A percentile compares a stretch with the other conserved stretches of the same genome.
Conservation (phyloP, 2,888 invertebrate species). For the Eilema depressum region DNA sequence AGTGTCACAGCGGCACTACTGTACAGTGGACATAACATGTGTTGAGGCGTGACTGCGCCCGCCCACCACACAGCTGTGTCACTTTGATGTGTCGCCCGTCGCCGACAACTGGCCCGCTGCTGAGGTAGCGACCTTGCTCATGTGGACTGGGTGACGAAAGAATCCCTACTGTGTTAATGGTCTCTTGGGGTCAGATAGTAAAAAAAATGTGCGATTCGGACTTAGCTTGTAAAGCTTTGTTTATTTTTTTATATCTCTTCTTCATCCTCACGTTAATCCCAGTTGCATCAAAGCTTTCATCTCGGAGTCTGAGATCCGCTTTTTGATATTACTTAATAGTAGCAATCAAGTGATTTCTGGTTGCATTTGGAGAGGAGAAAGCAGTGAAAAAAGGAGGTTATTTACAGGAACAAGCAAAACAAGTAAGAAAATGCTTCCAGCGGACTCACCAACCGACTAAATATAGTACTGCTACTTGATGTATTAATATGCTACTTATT, state of each 20-base stretch:
- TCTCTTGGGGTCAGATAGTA: not conserved
- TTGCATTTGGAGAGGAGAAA: too few species aligned
- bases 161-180: conserved; percentile 6
- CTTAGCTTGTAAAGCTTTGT: not conserved
- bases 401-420: too few species aligned
- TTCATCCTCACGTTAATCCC: too few species aligned
- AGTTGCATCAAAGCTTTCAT: too few species aligned
- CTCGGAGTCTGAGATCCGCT: too few species aligned
- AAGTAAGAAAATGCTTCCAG: too few species aligned
- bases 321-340: not conserved
- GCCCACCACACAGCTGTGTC: conserved; percentile 24
- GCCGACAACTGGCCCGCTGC: conserved; percentile 14
- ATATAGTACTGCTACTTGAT: too few species aligned
- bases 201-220: not conserved
- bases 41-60: conserved; percentile 38
- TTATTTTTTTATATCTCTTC: too few species aligned
- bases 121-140: not conserved
- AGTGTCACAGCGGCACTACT: conserved; percentile 13
- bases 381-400: too few species aligned
- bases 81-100: conserved; percentile 25
- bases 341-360: not conserved
- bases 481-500: too few species aligned
- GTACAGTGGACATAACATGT: conserved; percentile 36
- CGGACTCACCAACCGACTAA: too few species aligned
- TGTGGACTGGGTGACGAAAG: conserved; percentile 2